Conservation (phyloP, 1,140 invertebrate species). For the Halictus rubicundus region DNA sequence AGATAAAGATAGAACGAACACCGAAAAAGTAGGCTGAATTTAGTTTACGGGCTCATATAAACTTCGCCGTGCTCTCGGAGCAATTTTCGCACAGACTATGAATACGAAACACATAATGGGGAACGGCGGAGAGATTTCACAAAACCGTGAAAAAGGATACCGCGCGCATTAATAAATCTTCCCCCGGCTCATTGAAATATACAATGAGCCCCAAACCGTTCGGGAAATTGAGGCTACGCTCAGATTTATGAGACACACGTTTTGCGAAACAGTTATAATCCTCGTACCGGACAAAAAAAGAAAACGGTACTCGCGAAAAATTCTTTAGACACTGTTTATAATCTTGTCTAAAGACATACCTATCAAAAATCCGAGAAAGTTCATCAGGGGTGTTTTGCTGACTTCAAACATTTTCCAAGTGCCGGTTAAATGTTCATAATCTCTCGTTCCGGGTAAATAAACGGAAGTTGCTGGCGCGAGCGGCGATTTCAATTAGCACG, state of each 20-base stretch:
- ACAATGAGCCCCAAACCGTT: constrained; percentile 35
- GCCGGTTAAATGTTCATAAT: no score
- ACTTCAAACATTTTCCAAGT: no score
- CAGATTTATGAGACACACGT: neutral
- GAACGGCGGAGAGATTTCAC: constrained; percentile 67
- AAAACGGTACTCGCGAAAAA: neutral
- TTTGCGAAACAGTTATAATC: neutral
- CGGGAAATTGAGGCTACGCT: constrained; percentile 15
- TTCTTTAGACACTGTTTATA: neutral
- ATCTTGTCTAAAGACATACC: no score
- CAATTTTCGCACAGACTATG: constrained; percentile 75
- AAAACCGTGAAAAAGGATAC: constrained; percentile 52
- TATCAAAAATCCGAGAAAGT: no score
- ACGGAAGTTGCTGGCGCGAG: neutral
- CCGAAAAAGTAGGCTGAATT: constrained; percentile 64
- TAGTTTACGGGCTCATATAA: constrained; percentile 73
- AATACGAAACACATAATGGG: constrained; percentile 71
- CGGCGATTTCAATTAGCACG: constrained; percentile 30
- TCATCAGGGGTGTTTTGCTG: no score
- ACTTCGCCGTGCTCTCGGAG: constrained; percentile 72
- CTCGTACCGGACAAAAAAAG: neutral
- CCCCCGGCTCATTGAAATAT: constrained; percentile 57
- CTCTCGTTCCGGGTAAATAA: no score
- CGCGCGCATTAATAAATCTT: constrained; percentile 55
- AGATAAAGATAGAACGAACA: constrained; percentile 60